phyloP scores from a whole-genome alignment of 2,888 invertebrate genomes.

The Ophioninae sp. region DNA sequence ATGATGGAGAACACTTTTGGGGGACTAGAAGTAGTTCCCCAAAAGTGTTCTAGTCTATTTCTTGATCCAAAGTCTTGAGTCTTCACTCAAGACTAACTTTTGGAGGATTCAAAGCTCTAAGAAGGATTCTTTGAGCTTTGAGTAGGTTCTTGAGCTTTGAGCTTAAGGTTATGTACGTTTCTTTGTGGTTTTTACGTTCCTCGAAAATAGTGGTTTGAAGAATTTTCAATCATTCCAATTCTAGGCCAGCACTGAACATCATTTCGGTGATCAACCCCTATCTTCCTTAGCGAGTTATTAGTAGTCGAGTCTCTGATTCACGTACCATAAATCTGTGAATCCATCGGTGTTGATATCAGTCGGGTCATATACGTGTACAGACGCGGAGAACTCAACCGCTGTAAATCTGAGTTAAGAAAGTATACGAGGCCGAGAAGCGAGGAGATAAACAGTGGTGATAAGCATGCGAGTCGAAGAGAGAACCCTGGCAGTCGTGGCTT shows the following conservation, averaged over 20 bases:
- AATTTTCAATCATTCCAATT: no score
- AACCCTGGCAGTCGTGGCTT: constrained; percentile 35
- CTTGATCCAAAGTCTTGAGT: no score
- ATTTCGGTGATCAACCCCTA: constrained; percentile 13
- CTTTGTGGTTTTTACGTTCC: background rate
- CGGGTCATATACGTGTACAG: background rate
- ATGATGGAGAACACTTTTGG: background rate
- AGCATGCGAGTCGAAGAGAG: constrained; percentile 55
- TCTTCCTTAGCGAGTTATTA: constrained; percentile 9
- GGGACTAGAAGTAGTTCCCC: no score
- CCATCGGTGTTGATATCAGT: background rate
- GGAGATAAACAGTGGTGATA: constrained; percentile 59
- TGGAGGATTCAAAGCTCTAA: no score
- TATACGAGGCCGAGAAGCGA: constrained; percentile 23
- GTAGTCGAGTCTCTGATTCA: constrained; percentile 1
- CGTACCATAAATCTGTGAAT: background rate
- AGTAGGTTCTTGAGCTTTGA: background rate
- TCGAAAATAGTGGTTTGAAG: background rate
- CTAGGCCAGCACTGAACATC: background rate
- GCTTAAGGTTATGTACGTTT: background rate
- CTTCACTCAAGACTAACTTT: no score
- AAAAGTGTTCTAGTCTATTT: no score
- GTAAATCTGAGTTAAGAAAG: constrained; percentile 25
- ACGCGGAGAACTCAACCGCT: constrained; percentile 21
- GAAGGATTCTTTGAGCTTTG: no score